A percentile compares a stretch with the other conserved stretches of the same genome.
Conservation (phyloP, 2,888 invertebrate species). For the Fragum fragum region DNA sequence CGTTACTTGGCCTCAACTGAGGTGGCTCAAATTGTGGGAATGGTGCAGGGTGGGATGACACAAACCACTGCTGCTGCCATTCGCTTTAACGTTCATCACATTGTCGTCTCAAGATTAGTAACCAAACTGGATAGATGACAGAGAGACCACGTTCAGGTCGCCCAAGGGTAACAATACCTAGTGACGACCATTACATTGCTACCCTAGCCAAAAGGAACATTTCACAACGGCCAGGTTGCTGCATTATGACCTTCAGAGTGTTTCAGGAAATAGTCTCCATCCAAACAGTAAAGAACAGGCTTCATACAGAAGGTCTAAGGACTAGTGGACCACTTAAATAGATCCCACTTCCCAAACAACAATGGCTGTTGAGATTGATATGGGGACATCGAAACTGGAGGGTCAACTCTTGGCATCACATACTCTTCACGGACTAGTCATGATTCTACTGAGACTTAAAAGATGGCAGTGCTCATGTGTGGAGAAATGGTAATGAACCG, state of each 20-base stretch:
- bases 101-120: neutral
- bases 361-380: neutral
- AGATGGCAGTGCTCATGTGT: neutral
- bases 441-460: neutral
- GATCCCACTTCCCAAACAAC: neutral
- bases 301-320: neutral
- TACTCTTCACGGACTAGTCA: neutral
- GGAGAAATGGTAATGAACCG: neutral
- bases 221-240: neutral
- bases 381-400: constrained; percentile 8
- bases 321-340: neutral
- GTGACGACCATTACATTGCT: neutral
- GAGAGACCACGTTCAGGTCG: constrained; percentile 9
- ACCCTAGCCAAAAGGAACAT: neutral
- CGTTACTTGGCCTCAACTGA: neutral
- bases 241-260: neutral
- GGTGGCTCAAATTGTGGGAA: neutral
- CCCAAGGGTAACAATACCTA: neutral
- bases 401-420: neutral
- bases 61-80: neutral
- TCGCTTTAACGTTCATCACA: neutral
- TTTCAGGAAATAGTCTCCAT: neutral
- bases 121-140: neutral
- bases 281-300: neutral
- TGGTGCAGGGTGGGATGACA: neutral